A percentile compares a stretch with the other conserved stretches of the same genome.
phyloP scores from a whole-genome alignment of 2,888 invertebrate genomes.

The Dexiosoma caninum region DNA sequence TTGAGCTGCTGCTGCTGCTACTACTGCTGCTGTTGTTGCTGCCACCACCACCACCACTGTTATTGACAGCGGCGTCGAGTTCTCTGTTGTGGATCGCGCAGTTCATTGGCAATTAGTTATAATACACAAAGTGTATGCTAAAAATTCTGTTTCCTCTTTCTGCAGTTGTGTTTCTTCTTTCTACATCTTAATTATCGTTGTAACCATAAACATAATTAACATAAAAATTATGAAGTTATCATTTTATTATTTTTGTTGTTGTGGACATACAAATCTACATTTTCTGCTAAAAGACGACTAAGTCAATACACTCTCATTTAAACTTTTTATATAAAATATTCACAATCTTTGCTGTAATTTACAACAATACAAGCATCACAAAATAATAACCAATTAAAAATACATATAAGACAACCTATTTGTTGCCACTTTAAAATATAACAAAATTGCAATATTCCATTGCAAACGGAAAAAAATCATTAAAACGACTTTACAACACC shows the following conservation, averaged over 20 bases:
- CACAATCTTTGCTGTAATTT: background rate
- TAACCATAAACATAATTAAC: conserved; percentile 1
- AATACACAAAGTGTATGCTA: conserved; percentile 43
- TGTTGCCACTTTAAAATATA: background rate
- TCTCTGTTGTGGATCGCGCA: conserved; percentile 52
- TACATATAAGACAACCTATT: background rate
- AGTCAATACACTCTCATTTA: background rate
- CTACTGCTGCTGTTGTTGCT: background rate
- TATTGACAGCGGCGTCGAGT: background rate
- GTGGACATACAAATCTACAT: background rate
- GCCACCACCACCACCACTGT: background rate
- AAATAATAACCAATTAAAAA: background rate
- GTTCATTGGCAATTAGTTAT: conserved; percentile 56
- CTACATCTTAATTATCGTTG: conserved; percentile 28
- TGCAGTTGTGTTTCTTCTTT: conserved; percentile 1
- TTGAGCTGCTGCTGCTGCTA: conserved; percentile 25
- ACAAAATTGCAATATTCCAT: background rate
- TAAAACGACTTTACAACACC: no score
- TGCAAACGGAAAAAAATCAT: background rate
- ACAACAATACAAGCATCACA: background rate
- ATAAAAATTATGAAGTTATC: background rate
- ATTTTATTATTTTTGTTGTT: background rate
- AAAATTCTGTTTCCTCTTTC: background rate
- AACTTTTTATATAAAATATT: background rate
- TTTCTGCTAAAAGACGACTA: background rate